Evolutionary conservation across 2,888 invertebrate species (phyloP).

Genomic region (Athripsodes cinereus): DNA sequence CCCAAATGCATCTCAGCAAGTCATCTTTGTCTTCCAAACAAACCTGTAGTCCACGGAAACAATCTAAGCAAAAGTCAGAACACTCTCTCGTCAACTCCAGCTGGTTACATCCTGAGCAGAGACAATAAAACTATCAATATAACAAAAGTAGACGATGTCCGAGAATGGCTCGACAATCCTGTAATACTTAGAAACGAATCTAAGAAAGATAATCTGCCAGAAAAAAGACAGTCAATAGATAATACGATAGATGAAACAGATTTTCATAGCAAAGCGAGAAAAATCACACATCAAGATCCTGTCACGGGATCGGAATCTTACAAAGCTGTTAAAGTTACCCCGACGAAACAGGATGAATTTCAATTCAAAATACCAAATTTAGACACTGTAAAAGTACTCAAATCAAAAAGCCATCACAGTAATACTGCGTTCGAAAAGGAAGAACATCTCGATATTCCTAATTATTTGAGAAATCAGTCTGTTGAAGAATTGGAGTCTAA

Average conservation of each 20-base stretch:
- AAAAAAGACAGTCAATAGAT: conserved; percentile 25
- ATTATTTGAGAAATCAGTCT: conserved; percentile 46
- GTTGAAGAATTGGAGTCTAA: conserved; percentile 41
- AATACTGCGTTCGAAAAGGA: conserved; percentile 18
- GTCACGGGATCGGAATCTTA: conserved; percentile 14
- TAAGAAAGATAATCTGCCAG: conserved; percentile 19
- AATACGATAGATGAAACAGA: conserved; percentile 14
- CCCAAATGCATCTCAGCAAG: conserved; percentile 46
- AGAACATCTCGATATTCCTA: conserved; percentile 31
- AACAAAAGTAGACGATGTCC: conserved; percentile 46
- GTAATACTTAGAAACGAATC: conserved; percentile 33
- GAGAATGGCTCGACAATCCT: conserved; percentile 42
- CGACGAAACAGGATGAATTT: background rate
- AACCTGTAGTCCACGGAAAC: conserved; percentile 27
- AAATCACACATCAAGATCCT: conserved; percentile 29
- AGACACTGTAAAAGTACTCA: conserved; percentile 21
- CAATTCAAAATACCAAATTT: conserved; percentile 22
- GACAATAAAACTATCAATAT: conserved; percentile 34
- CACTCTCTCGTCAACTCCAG: conserved; percentile 33
- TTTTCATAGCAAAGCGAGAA: conserved; percentile 24
- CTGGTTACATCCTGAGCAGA: conserved; percentile 41
- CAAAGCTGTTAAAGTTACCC: conserved; percentile 16
- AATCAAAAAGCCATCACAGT: conserved; percentile 24
- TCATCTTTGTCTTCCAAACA: conserved; percentile 33
- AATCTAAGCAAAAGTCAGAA: conserved; percentile 34